These are phyloP conservation scores for Hemiscyllium ocellatum DNA, from an alignment of 2,113 vertebrate species.

Conservation along the genomic window DNA sequence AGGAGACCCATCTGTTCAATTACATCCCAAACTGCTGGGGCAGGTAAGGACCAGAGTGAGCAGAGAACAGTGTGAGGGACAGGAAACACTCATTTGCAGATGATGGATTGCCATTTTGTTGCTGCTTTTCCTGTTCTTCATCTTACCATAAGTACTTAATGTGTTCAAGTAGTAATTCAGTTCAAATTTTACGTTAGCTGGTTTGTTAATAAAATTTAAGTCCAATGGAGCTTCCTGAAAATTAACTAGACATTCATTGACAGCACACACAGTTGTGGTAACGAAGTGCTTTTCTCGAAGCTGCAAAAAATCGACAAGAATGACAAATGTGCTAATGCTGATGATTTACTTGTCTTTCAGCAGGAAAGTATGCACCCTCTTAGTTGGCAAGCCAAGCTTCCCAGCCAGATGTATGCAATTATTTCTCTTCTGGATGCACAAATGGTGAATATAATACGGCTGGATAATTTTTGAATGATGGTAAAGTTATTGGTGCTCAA, in stretches of 20 bases:
- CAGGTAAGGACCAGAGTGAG: too few species aligned
- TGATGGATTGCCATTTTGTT: not conserved
- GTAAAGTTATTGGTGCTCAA: constrained; percentile 20
- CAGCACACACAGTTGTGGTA: not conserved
- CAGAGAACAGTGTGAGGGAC: not conserved
- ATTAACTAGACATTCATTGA: not conserved
- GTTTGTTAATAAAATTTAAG: not conserved
- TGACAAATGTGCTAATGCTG: not conserved
- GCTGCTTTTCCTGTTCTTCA: not conserved
- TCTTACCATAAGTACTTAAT: not conserved
- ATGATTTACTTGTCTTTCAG: not conserved
- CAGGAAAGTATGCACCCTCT: not conserved
- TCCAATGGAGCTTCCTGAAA: not conserved
- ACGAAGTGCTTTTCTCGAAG: too few species aligned
- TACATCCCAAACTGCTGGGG: not conserved
- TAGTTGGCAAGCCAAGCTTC: constrained; percentile 9
- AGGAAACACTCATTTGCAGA: not conserved
- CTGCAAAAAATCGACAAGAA: not conserved
- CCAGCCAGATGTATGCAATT: constrained; percentile 27
- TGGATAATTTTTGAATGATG: constrained; percentile 21
- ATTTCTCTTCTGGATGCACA: constrained; percentile 6
- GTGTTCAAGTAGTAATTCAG: not conserved
- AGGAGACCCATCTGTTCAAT: not conserved
- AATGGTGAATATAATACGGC: not conserved
- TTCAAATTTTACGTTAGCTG: not conserved